Evolutionary conservation across 2,113 vertebrate genomes (phyloP).

Genomic region (Gadus macrocephalus): DNA sequence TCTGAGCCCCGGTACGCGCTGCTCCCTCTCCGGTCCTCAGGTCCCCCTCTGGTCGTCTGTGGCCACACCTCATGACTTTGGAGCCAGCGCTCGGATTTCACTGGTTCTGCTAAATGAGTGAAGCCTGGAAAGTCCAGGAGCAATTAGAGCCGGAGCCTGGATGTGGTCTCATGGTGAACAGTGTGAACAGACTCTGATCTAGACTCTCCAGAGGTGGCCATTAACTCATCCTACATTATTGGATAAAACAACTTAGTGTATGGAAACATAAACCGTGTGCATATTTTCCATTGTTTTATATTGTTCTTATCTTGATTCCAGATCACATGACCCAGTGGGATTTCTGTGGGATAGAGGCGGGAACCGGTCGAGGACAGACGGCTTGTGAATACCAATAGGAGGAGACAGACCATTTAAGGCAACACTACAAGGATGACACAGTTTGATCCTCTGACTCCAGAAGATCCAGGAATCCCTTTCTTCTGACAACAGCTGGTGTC

Average conservation of each 20-base stretch:
- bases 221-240: too few relatives aligned
- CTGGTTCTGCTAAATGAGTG: too few relatives aligned
- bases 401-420: conserved; percentile 85
- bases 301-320: conserved; percentile 39
- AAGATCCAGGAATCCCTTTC: conserved; percentile 68
- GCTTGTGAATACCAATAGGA: conserved; percentile 83
- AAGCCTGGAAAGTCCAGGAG: too few relatives aligned
- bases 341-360: conserved; percentile 82
- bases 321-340: conserved; percentile 74
- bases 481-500: conserved; percentile 75
- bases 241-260: too few relatives aligned
- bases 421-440: conserved; percentile 79
- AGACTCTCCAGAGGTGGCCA: too few relatives aligned
- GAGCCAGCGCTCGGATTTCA: too few relatives aligned
- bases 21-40: neutral
- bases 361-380: conserved; percentile 86
- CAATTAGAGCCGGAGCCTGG: too few relatives aligned
- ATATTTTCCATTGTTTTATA: neutral
- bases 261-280: neutral
- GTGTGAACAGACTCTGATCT: too few relatives aligned
- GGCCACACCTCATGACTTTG: too few relatives aligned
- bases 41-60: too few relatives aligned
- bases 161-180: too few relatives aligned
- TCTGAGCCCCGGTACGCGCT: conserved; percentile 54
- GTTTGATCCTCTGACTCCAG: conserved; percentile 85